A percentile compares a stretch with the other conserved stretches of the same genome.
Evolutionary conservation across 2,888 invertebrate genomes (phyloP).

Genomic region (Ptychoptera contaminata): DNA sequence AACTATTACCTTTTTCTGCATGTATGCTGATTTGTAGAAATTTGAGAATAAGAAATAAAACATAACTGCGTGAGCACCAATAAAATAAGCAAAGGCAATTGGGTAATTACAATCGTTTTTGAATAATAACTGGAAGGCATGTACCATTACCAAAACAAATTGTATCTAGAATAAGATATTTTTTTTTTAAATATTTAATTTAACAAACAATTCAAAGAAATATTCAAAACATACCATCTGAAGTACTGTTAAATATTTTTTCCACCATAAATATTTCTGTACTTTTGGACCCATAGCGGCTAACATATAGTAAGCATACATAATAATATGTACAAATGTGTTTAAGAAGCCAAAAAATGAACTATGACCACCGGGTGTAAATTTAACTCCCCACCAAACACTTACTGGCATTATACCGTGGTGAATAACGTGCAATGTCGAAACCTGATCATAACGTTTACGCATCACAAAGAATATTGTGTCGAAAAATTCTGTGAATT

Average conservation of each 20-base stretch:
- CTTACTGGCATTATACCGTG: constrained; percentile 92
- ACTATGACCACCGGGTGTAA: constrained; percentile 80
- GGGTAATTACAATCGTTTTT: constrained; percentile 76
- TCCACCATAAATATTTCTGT: constrained; percentile 90
- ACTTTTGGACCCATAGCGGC: constrained; percentile 78
- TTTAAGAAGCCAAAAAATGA: constrained; percentile 89
- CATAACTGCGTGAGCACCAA: constrained; percentile 79
- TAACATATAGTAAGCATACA: constrained; percentile 86
- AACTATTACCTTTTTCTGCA: constrained; percentile 27
- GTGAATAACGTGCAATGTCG: constrained; percentile 84
- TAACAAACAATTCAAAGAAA: constrained; percentile 6
- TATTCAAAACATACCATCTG: constrained; percentile 60
- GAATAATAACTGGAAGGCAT: constrained; percentile 79
- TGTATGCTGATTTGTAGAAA: constrained; percentile 73
- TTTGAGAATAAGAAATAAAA: constrained; percentile 86
- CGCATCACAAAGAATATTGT: constrained; percentile 89
- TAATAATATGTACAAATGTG: constrained; percentile 86
- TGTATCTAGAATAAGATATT: constrained; percentile 40
- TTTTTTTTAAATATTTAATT: background rate
- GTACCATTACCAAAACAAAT: constrained; percentile 73
- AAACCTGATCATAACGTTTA: constrained; percentile 84
- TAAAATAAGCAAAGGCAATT: constrained; percentile 76
- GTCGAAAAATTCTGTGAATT: constrained; percentile 87
- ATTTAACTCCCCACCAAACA: constrained; percentile 83
- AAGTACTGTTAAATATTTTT: constrained; percentile 77